Evolutionary conservation across 2,888 invertebrate genomes (phyloP).

Genomic region (Agonum fuliginosum): DNA sequence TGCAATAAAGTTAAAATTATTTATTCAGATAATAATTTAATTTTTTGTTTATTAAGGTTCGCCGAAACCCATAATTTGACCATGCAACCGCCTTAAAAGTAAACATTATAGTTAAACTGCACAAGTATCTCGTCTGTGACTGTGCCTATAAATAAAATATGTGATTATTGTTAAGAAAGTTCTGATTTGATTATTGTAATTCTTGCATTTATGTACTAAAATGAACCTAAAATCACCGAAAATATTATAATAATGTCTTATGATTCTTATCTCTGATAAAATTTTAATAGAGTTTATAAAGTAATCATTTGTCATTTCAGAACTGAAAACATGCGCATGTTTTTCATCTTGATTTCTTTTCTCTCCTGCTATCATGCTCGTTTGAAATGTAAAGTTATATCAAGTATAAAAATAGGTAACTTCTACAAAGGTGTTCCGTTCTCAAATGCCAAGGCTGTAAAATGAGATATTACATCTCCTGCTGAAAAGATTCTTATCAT

Average conservation of each 20-base stretch:
- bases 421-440: conserved; percentile 30
- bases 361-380: neutral
- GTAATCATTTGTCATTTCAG: neutral
- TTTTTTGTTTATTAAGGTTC: too few species aligned
- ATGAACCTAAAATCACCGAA: neutral
- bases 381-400: conserved; percentile 26
- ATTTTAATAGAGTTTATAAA: conserved; percentile 4
- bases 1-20: too few species aligned
- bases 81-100: too few species aligned
- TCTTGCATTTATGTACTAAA: too few species aligned
- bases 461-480: conserved; percentile 41
- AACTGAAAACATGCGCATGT: neutral
- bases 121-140: too few species aligned
- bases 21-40: too few species aligned
- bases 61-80: too few species aligned
- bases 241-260: too few species aligned
- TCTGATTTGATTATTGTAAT: too few species aligned
- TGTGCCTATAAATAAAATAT: too few species aligned
- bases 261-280: conserved; percentile 4
- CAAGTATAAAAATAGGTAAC: conserved; percentile 33
- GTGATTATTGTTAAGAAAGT: too few species aligned
- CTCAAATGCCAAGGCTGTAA: conserved; percentile 34
- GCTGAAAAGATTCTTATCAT: conserved; percentile 50
- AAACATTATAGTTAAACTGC: too few species aligned
- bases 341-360: conserved; percentile 1